Conservation (phyloP, 2,113 vertebrate species). For the Origma solitaria region DNA sequence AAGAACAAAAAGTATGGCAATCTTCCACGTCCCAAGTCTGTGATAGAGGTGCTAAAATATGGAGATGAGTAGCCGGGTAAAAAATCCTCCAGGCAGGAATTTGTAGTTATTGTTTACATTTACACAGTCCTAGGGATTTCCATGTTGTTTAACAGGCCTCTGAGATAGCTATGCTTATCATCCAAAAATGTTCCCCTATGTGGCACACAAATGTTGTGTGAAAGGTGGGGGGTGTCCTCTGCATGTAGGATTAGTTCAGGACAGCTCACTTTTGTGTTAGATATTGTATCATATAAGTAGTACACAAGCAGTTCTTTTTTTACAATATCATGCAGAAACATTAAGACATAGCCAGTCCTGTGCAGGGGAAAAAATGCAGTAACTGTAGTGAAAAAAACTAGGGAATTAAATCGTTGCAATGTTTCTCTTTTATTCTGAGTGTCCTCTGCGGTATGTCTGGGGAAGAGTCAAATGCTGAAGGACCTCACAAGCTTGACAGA, state of each 20-base stretch:
- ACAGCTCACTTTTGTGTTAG: not conserved
- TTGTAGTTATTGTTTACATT: constrained; percentile 1
- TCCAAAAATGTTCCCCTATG: not conserved
- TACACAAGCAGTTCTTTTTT: not conserved
- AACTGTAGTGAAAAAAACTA: not conserved
- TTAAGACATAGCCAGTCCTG: not conserved
- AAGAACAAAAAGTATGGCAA: not conserved
- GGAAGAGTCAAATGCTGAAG: not conserved
- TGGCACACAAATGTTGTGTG: not conserved
- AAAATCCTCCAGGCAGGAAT: not conserved
- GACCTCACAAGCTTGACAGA: not conserved
- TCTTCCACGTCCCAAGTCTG: not conserved
- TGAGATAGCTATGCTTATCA: not conserved
- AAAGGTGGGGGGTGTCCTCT: not conserved
- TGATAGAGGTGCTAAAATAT: not conserved
- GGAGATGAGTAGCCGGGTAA: not conserved
- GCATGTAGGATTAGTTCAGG: not conserved
- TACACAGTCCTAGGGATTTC: not conserved
- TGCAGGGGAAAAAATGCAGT: not conserved
- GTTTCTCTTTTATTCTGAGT: not conserved
- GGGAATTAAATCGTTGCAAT: not conserved
- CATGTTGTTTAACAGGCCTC: not conserved
- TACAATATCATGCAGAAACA: not conserved
- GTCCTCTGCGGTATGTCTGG: not conserved
- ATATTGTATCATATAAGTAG: not conserved